phyloP scores from a whole-genome alignment of 2,888 invertebrate genomes.

The Conops quadrifasciatus region DNA sequence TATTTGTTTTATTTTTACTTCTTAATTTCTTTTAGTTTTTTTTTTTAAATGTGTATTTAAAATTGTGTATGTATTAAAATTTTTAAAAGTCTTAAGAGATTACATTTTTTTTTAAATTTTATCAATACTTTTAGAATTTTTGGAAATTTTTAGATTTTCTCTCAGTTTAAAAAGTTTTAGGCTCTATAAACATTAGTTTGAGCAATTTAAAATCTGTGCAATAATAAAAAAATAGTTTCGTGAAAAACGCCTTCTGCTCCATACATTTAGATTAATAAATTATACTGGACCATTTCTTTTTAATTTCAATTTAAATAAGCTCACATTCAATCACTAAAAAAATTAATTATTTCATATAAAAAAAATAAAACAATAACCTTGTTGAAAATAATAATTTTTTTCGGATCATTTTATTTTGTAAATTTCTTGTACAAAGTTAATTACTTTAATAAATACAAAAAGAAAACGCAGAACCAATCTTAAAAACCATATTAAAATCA shows the following conservation, averaged over 20 bases:
- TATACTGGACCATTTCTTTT: too few relatives aligned
- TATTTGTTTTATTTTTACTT: too few relatives aligned
- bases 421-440: constrained; percentile 27
- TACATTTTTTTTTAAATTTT: too few relatives aligned
- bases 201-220: constrained; percentile 38
- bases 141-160: constrained; percentile 2
- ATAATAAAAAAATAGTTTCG: too few relatives aligned
- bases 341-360: too few relatives aligned
- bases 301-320: too few relatives aligned
- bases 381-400: constrained; percentile 45
- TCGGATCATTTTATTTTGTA: constrained; percentile 5
- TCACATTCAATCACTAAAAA: too few relatives aligned
- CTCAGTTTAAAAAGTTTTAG: not conserved
- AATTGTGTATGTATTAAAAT: not conserved
- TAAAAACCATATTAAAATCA: not conserved
- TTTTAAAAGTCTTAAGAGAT: too few relatives aligned
- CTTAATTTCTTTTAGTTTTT: not conserved
- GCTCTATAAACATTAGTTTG: constrained; percentile 34
- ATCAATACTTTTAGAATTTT: too few relatives aligned
- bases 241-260: too few relatives aligned
- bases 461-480: not conserved
- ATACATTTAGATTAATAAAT: too few relatives aligned
- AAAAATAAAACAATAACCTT: constrained; percentile 39
- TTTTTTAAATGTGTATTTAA: not conserved
- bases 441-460: not conserved